phyloP scores from a whole-genome alignment of 2,113 vertebrate species.

The Chroicocephalus ridibundus region DNA sequence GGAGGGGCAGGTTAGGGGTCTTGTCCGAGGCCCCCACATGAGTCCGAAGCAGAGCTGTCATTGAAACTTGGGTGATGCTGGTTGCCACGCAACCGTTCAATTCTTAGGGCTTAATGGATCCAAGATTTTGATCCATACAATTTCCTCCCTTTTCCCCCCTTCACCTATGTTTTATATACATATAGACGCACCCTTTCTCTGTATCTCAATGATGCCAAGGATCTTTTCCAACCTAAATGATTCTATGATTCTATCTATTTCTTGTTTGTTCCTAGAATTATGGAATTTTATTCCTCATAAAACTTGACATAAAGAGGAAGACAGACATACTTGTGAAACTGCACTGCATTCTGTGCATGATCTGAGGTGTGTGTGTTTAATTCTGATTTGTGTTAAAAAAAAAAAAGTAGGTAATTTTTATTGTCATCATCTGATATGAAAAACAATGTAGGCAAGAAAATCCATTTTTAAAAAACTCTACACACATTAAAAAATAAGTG shows the following conservation, averaged over 20 bases:
- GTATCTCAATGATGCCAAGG: too few relatives aligned
- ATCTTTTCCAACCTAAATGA: too few relatives aligned
- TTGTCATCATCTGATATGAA: background rate
- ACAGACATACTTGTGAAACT: background rate
- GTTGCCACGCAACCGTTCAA: background rate
- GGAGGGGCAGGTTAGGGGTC: background rate
- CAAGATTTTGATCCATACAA: background rate
- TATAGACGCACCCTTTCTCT: rapidly evolving
- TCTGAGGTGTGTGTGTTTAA: background rate
- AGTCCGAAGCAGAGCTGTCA: background rate
- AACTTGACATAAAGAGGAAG: background rate
- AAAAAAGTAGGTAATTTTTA: background rate
- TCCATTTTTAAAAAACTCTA: background rate
- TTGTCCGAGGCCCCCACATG: background rate
- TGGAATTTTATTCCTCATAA: background rate
- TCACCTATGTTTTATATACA: background rate
- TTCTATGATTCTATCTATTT: background rate
- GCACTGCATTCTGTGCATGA: background rate
- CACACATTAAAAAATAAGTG: background rate
- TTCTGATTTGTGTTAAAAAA: background rate
- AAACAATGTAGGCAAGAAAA: background rate
- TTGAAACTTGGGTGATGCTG: rapidly evolving
- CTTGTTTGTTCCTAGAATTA: background rate
- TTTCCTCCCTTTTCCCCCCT: background rate
- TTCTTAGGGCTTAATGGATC: background rate